Base-by-base conservation (phyloP, 2,888 invertebrate species). In the Zygogramma bicolorata region DNA sequence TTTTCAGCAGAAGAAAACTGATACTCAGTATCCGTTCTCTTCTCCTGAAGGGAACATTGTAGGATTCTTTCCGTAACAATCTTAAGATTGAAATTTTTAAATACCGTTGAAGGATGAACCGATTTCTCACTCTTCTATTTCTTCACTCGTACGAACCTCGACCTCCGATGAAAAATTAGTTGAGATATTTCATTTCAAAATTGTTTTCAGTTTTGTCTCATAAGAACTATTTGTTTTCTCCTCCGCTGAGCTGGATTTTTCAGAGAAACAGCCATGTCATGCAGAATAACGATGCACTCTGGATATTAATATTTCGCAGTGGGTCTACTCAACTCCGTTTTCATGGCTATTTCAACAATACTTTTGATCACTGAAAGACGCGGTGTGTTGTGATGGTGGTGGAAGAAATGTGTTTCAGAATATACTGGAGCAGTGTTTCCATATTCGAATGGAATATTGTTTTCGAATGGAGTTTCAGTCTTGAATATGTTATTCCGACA, bases 201-300 rank as follows among this genome's bases (percentile, higher is more conserved):
- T 38, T 38, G n/a, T 10, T 38, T 38, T 3, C 10, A 3, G 38
- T 38, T 38, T 38, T 38, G 38, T 38, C 20, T 46, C 46, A 18
- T 5, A 18, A 15, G 6, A 46, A 38, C 38, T 38, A 18, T 46
- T 46, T 25, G 53, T 53, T 53, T 25, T 5, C 10, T 25, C 22
- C 53, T 53, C 10, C 22, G 13, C 13, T 53, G 53, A 53, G 25
- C 53, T 25, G 10, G 22, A 25, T 7, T 53, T 22, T 4, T 5
- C n/a, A 8, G 8, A 25, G 53, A 53, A 46, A 15, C 46, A 46
- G 18, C 15, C 46, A 18, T 25, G 13, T 53, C 53, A 22, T 25
- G 53, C 25, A 13, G 53, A 53, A 53, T 53, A 53, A 53, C 25
- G 53, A 53, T 25, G 53, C 53, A 53, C 53, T 53, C n/a, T 53